phyloP scores from a whole-genome alignment of 1,140 invertebrate genomes.

The Drepana arcuata region DNA sequence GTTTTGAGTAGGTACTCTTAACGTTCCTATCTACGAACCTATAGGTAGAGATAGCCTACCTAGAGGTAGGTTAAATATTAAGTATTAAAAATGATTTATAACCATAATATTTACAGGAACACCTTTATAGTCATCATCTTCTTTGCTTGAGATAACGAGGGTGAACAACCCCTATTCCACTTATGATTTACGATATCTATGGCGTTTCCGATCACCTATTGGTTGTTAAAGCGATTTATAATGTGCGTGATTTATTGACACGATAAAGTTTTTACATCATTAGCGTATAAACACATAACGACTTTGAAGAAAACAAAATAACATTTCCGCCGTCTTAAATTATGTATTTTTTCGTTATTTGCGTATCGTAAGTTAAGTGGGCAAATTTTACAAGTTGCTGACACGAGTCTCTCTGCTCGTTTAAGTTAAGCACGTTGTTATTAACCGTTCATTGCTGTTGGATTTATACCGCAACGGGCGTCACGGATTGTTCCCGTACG shows the following conservation, averaged over 20 bases:
- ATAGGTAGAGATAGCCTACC: no score
- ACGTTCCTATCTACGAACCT: no score
- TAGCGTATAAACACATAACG: no score
- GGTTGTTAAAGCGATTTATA: slow-evolving; percentile 52
- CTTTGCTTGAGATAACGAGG: slow-evolving; percentile 1
- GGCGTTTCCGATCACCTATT: slow-evolving; percentile 41
- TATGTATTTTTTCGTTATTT: no score
- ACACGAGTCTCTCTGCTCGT: slow-evolving; percentile 32
- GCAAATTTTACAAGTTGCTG: slow-evolving; percentile 22
- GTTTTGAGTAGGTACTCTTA: no score
- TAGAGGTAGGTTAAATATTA: no score
- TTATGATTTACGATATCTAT: slow-evolving; percentile 48
- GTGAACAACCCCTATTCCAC: slow-evolving; percentile 29
- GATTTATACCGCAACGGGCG: slow-evolving; percentile 40
- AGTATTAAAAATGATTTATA: no score
- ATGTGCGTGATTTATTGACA: slow-evolving; percentile 49
- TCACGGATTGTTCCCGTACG: slow-evolving; percentile 52
- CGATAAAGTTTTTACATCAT: slow-evolving; percentile 33
- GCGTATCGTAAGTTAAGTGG: no score
- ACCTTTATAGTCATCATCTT: no score
- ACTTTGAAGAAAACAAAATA: no score
- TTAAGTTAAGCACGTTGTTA: slow-evolving; percentile 38
- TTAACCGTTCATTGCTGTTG: slow-evolving; percentile 48
- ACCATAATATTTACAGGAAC: no score
- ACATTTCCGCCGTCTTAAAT: no score